These are phyloP conservation scores for Celastrina argiolus DNA, from an alignment of 2,888 invertebrate species.

Conservation along the genomic window DNA sequence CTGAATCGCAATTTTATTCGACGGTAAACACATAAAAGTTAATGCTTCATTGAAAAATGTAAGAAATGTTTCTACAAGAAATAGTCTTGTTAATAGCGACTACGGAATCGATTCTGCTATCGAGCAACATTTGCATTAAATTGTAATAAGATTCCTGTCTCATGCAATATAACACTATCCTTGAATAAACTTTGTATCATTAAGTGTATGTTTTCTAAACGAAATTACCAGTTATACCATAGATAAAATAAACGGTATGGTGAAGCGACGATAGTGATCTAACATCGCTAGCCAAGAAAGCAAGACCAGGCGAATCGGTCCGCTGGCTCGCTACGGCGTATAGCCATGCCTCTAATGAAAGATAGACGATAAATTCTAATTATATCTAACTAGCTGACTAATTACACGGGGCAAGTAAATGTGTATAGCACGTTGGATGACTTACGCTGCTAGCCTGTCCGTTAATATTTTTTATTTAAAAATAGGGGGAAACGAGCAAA, in stretches of 20 bases:
- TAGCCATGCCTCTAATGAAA: conserved; percentile 58
- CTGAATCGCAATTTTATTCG: background rate
- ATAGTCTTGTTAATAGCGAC: conserved; percentile 4
- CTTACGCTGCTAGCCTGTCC: background rate
- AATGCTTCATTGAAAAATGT: background rate
- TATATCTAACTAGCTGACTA: conserved; percentile 54
- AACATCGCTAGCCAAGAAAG: conserved; percentile 50
- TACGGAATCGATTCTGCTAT: conserved; percentile 7
- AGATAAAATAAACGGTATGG: conserved; percentile 53
- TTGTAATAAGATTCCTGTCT: conserved; percentile 22
- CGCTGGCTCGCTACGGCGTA: conserved; percentile 44
- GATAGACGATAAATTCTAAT: conserved; percentile 65
- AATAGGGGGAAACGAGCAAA: no score
- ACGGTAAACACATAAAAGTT: background rate
- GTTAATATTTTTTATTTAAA: no score
- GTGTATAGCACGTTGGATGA: conserved; percentile 12
- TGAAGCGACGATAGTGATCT: conserved; percentile 49
- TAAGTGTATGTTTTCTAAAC: conserved; percentile 21
- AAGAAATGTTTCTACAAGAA: background rate
- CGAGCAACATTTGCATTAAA: conserved; percentile 17
- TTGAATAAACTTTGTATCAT: conserved; percentile 16
- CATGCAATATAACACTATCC: conserved; percentile 19
- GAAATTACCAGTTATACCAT: conserved; percentile 29
- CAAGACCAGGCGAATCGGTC: conserved; percentile 51
- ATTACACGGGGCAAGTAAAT: conserved; percentile 38